These are phyloP conservation scores for Stenotaenia linearis DNA, from an alignment of 2,888 invertebrate genomes.

Conservation along the genomic window DNA sequence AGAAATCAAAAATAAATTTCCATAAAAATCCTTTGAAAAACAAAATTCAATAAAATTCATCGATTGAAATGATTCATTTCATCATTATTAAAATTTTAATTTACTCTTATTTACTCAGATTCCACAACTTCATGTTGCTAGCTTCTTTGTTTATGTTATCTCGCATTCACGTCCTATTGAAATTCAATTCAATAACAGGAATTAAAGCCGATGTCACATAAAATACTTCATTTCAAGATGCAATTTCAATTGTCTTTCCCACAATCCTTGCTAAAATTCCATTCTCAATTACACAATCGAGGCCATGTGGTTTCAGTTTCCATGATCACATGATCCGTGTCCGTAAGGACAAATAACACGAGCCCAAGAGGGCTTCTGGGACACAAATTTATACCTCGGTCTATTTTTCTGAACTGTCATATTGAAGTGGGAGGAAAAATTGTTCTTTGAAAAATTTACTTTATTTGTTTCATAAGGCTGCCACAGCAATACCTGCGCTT, in stretches of 20 bases:
- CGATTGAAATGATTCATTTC: too few relatives aligned
- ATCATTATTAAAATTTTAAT: too few relatives aligned
- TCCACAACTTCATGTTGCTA: too few relatives aligned
- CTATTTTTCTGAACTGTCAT: neutral
- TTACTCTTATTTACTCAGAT: too few relatives aligned
- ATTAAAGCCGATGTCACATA: neutral
- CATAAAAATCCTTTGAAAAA: too few relatives aligned
- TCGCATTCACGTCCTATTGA: neutral
- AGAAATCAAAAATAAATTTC: too few relatives aligned
- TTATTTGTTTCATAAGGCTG: neutral
- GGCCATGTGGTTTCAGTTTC: neutral
- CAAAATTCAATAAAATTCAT: too few relatives aligned
- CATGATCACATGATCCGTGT: neutral
- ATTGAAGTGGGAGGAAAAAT: neutral
- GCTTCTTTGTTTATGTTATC: neutral
- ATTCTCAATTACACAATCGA: neutral
- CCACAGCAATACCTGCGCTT: neutral
- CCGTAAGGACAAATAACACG: neutral
- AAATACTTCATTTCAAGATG: neutral
- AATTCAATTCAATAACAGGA: neutral
- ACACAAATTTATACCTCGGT: neutral
- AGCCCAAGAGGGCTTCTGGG: constrained; percentile 8
- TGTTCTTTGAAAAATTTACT: neutral
- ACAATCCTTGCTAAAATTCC: neutral
- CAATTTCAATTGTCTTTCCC: neutral